Percentiles rank a stretch among this genome's conserved stretches.
Evolutionary conservation across 2,113 vertebrate genomes (phyloP).

Genomic region (Pluvialis apricaria): DNA sequence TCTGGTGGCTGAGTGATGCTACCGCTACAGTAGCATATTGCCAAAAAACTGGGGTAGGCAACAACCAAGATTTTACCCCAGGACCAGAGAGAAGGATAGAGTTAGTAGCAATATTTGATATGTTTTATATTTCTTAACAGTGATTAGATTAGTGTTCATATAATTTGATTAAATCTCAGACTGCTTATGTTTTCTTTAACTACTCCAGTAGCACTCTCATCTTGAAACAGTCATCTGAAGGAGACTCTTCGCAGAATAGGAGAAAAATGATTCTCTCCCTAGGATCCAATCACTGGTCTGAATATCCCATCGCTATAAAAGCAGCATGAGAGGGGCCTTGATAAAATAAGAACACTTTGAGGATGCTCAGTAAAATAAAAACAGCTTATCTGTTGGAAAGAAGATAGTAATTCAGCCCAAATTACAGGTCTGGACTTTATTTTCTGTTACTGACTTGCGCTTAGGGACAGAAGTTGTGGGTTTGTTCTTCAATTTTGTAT

Average conservation of each 20-base stretch:
- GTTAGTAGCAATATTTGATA: not conserved
- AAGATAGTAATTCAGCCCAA: not conserved
- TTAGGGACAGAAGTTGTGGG: not conserved
- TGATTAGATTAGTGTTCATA: not conserved
- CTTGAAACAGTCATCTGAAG: not conserved
- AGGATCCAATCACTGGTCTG: not conserved
- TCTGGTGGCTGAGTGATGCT: not conserved
- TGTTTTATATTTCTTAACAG: not conserved
- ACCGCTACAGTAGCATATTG: not conserved
- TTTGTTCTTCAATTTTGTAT: not conserved
- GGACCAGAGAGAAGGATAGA: not conserved
- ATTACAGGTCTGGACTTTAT: not conserved
- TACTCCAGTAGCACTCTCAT: not conserved
- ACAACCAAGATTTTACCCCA: not conserved
- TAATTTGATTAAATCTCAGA: not conserved
- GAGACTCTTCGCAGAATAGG: not conserved
- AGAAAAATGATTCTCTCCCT: not conserved
- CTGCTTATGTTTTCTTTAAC: not conserved
- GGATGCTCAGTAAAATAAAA: not conserved
- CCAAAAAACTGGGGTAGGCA: not conserved
- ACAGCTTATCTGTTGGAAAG: not conserved
- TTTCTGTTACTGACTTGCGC: not conserved
- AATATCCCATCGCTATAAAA: not conserved
- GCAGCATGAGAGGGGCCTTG: not conserved
- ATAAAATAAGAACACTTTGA: not conserved